A percentile compares a stretch with the other conserved stretches of the same genome.
phyloP scores from a whole-genome alignment of 92 coral and sea anemone genomes.

The Bergia puertoricense region DNA sequence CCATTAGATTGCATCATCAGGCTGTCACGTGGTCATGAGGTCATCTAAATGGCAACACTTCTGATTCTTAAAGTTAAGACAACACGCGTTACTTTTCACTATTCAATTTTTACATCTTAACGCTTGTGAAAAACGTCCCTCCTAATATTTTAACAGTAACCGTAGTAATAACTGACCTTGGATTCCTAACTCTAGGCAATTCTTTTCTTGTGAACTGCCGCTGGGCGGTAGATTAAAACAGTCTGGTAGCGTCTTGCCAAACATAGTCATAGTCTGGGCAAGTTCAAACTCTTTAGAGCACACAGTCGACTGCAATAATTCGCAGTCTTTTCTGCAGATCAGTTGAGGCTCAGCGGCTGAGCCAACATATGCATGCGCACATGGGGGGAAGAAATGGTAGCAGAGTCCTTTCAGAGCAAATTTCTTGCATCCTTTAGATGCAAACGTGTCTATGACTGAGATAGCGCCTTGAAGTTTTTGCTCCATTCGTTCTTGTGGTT shows the following conservation, averaged over 20 bases:
- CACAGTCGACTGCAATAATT: conserved; percentile 68
- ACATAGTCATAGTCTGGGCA: conserved; percentile 56
- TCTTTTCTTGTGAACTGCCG: conserved; percentile 37
- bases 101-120: not conserved
- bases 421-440: conserved; percentile 61
- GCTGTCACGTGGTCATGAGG: not conserved
- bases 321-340: conserved; percentile 86
- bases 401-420: conserved; percentile 79
- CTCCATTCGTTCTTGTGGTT: conserved; percentile 60
- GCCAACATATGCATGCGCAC: conserved; percentile 42
- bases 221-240: conserved; percentile 61
- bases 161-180: conserved; percentile 36
- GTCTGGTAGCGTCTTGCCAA: conserved; percentile 68
- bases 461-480: conserved; percentile 53
- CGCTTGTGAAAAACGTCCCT: too few relatives aligned
- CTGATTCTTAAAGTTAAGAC: not conserved
- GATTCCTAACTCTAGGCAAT: conserved; percentile 69
- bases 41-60: not conserved
- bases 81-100: not conserved
- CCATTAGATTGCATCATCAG: too few relatives aligned
- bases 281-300: conserved; percentile 88
- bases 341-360: conserved; percentile 47
- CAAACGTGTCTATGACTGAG: conserved; percentile 36
- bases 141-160: not conserved
- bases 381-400: conserved; percentile 82